A percentile compares a stretch with the other conserved stretches of the same genome.
Evolutionary conservation across 2,113 vertebrate species (phyloP).

Genomic region (Diadophis punctatus): DNA sequence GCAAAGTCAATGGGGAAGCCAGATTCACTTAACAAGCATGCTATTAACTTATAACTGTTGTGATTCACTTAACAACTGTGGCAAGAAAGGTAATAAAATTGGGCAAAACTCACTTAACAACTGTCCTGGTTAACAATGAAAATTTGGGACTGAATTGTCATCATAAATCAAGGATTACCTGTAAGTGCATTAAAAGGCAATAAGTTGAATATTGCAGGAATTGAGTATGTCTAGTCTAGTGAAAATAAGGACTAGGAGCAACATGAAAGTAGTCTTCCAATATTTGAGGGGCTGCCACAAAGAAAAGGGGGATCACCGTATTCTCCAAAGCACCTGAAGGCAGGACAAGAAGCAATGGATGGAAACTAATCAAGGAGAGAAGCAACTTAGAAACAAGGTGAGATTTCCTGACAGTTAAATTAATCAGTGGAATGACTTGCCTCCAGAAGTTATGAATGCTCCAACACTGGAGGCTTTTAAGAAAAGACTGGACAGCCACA

Average conservation of each 20-base stretch:
- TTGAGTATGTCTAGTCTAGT: background rate
- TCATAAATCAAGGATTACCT: too few species aligned
- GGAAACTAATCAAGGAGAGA: background rate
- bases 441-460: background rate
- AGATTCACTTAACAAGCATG: background rate
- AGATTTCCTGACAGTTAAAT: background rate
- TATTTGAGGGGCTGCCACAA: background rate
- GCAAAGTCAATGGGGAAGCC: too few species aligned
- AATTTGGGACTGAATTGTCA: background rate
- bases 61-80: too few species aligned
- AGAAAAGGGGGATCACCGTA: background rate
- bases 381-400: background rate
- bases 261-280: background rate
- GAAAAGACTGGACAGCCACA: background rate
- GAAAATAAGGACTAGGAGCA: background rate
- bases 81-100: too few species aligned
- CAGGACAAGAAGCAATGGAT: background rate
- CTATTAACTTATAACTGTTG: too few species aligned
- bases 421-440: background rate
- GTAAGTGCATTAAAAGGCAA: background rate
- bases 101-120: background rate
- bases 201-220: background rate
- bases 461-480: background rate
- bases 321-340: background rate
- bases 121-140: background rate